Evolutionary conservation across 2,888 invertebrate genomes (phyloP).

Genomic region (Sinopyrophorus schimmeli): DNA sequence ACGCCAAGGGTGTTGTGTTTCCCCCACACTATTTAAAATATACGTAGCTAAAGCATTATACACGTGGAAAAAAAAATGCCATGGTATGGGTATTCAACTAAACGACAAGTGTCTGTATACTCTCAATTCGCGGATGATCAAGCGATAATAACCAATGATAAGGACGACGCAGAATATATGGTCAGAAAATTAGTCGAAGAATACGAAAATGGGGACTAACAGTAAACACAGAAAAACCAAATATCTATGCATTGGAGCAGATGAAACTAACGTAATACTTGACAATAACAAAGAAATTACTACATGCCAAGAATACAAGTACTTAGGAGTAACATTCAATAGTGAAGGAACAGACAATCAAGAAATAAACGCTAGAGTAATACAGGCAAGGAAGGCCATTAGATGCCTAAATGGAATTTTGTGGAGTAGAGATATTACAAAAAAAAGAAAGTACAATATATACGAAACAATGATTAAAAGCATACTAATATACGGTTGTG

Average conservation of each 20-base stretch:
- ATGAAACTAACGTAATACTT: no score
- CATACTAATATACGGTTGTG: background rate
- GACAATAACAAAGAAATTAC: constrained; percentile 2
- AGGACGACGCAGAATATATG: constrained; percentile 7
- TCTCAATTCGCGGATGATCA: constrained; percentile 9
- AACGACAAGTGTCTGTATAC: constrained; percentile 8
- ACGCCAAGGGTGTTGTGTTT: background rate
- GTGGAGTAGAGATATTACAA: no score
- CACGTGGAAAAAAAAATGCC: constrained; percentile 6
- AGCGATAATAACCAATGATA: constrained; percentile 5
- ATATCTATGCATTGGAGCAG: background rate
- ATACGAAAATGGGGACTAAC: constrained; percentile 4
- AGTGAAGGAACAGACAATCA: background rate
- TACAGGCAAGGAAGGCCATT: constrained; percentile 4
- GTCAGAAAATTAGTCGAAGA: constrained; percentile 6
- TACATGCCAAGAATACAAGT: no score
- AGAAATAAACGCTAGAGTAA: constrained; percentile 2
- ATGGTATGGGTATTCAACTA: constrained; percentile 9
- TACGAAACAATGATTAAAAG: no score
- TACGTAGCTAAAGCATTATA: no score
- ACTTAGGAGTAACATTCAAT: constrained; percentile 2
- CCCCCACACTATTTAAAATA: no score
- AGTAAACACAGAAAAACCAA: constrained; percentile 4
- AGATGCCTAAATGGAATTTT: background rate
- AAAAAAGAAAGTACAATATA: constrained; percentile 4